These are phyloP conservation scores for Meleagris gallopavo DNA, from an alignment of 2,113 vertebrate genomes.

Conservation along the genomic window DNA sequence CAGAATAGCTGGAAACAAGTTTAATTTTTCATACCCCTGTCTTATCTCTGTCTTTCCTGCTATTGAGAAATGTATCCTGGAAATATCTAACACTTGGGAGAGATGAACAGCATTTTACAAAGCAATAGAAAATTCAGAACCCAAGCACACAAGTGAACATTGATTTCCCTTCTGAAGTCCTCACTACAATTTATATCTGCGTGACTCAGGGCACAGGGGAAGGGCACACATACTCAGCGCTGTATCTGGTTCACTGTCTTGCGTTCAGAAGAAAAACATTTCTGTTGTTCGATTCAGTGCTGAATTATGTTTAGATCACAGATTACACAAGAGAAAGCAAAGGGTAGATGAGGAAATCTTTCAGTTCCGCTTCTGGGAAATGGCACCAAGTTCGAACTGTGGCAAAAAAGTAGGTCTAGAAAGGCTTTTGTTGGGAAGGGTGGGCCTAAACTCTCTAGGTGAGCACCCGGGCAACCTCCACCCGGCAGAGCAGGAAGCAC, in stretches of 20 bases:
- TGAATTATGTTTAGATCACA: background rate
- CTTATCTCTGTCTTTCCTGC: background rate
- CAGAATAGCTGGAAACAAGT: background rate
- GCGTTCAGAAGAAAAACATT: background rate
- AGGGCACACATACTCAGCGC: rapidly evolving
- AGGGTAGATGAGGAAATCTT: background rate
- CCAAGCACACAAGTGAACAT: background rate
- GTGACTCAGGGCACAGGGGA: background rate
- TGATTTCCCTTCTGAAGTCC: background rate
- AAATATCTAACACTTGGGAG: background rate
- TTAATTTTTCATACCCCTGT: background rate
- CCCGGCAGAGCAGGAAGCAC: background rate
- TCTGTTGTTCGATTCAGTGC: background rate
- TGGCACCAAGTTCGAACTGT: background rate
- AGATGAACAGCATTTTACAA: background rate
- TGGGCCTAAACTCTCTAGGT: background rate
- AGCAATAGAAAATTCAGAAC: background rate
- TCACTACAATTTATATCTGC: background rate
- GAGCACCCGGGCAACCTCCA: rapidly evolving
- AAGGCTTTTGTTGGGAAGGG: background rate
- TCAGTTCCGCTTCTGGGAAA: background rate
- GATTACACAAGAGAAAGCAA: background rate
- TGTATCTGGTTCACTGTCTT: background rate
- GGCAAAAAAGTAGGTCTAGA: background rate
- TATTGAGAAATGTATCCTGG: background rate